Evolutionary conservation across 2,888 invertebrate genomes (phyloP).

Genomic region (Encarsia formosa): DNA sequence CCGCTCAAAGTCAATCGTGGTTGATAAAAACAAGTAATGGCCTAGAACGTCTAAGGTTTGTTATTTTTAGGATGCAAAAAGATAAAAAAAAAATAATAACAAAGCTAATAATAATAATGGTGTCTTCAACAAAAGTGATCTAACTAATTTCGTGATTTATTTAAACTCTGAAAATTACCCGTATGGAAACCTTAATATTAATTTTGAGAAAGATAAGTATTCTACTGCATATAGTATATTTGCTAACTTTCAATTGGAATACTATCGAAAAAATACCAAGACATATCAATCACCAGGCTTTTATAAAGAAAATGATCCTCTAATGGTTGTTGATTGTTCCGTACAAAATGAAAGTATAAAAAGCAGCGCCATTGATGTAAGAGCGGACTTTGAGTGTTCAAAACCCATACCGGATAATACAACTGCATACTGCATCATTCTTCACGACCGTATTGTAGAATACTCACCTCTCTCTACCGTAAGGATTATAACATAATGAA

Average conservation of each 20-base stretch:
- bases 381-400: not conserved
- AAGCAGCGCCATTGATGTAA: not conserved
- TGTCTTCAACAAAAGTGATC: conserved; percentile 32
- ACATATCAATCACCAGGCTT: not conserved
- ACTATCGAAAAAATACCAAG: not conserved
- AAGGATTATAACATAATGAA: no score
- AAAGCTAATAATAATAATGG: no score
- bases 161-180: conserved; percentile 42
- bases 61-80: conserved; percentile 12
- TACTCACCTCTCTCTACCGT: no score
- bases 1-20: conserved; percentile 35
- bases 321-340: not conserved
- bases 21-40: conserved; percentile 37
- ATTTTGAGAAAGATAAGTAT: not conserved
- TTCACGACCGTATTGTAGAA: conserved; percentile 1
- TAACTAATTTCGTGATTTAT: conserved; percentile 34
- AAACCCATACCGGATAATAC: not conserved
- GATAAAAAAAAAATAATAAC: conserved; percentile 29
- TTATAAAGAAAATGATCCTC: not conserved
- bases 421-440: not conserved
- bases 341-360: not conserved
- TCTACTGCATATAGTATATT: not conserved
- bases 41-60: conserved; percentile 13
- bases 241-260: no score
- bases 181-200: conserved; percentile 34